phyloP scores from a whole-genome alignment of 2,797 vertebrate species.

The Pachyuromys duprasi region DNA sequence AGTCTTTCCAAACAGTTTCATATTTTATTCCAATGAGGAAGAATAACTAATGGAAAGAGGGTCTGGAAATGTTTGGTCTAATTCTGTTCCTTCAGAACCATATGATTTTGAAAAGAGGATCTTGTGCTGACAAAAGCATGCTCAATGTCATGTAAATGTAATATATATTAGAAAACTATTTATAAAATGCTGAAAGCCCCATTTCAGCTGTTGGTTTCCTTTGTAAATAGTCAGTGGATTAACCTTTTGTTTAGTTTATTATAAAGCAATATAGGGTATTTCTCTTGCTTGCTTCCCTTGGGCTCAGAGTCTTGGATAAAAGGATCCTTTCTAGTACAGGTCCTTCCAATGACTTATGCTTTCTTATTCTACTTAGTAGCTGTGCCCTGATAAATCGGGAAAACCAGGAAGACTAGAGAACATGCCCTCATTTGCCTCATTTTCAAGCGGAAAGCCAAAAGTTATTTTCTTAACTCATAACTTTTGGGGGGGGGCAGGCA shows the following conservation, averaged over 20 bases:
- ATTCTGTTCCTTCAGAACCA: background rate
- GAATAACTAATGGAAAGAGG: background rate
- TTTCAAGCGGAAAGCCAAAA: conserved; percentile 57
- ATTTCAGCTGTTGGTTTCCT: conserved; percentile 44
- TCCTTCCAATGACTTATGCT: background rate
- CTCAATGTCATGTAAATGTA: background rate
- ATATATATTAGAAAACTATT: conserved; percentile 28
- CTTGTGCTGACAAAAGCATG: background rate
- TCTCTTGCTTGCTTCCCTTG: conserved; percentile 35
- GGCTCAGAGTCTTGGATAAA: conserved; percentile 3
- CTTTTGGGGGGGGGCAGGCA: background rate
- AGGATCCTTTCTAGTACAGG: background rate
- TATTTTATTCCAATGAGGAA: conserved; percentile 11
- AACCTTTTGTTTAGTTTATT: conserved; percentile 34
- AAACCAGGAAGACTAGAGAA: background rate
- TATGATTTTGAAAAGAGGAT: background rate
- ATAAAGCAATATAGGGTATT: conserved; percentile 28
- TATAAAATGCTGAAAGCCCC: conserved; percentile 4
- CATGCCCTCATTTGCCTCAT: background rate
- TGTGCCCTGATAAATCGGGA: background rate
- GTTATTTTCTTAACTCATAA: conserved; percentile 18
- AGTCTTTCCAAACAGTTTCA: background rate
- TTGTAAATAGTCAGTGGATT: conserved; percentile 39
- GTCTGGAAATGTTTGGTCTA: background rate
- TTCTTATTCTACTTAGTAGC: background rate